These are phyloP conservation scores for Lophura nycthemera DNA, from an alignment of 2,113 vertebrate genomes.

Conservation along the genomic window DNA sequence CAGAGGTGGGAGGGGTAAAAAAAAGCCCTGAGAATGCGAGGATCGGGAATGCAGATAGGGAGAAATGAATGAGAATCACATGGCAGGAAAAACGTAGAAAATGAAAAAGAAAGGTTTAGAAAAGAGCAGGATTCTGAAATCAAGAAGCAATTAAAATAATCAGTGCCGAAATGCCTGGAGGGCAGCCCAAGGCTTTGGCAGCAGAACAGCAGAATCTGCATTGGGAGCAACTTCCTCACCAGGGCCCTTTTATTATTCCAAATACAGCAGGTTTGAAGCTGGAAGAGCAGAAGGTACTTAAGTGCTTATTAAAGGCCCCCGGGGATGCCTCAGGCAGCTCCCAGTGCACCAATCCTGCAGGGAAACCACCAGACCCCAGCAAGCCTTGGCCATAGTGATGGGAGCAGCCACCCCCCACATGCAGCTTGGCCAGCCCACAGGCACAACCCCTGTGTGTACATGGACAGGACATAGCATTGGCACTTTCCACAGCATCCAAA, in stretches of 20 bases:
- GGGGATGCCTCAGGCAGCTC: not conserved
- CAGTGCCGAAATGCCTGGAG: not conserved
- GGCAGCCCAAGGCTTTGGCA: constrained; percentile 2
- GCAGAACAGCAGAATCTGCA: not conserved
- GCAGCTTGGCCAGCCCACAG: not conserved
- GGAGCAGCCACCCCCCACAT: not conserved
- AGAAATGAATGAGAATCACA: not conserved
- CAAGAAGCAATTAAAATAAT: constrained; percentile 22
- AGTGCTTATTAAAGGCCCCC: not conserved
- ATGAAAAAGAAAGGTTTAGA: not conserved
- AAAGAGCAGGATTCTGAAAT: constrained; percentile 11
- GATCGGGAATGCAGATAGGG: not conserved
- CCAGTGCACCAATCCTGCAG: not conserved
- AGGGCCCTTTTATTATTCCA: not conserved
- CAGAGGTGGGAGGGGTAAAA: not conserved
- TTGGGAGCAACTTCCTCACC: not conserved
- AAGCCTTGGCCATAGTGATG: not conserved
- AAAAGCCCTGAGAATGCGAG: not conserved
- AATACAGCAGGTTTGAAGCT: not conserved
- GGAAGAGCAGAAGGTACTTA: not conserved
- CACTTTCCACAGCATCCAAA: not conserved
- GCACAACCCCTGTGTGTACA: not conserved
- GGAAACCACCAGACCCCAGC: not conserved
- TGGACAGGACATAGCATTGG: not conserved
- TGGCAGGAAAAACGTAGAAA: not conserved